These are phyloP conservation scores for Trachops cirrhosus DNA, from an alignment of 2,797 vertebrate species.

Conservation along the genomic window DNA sequence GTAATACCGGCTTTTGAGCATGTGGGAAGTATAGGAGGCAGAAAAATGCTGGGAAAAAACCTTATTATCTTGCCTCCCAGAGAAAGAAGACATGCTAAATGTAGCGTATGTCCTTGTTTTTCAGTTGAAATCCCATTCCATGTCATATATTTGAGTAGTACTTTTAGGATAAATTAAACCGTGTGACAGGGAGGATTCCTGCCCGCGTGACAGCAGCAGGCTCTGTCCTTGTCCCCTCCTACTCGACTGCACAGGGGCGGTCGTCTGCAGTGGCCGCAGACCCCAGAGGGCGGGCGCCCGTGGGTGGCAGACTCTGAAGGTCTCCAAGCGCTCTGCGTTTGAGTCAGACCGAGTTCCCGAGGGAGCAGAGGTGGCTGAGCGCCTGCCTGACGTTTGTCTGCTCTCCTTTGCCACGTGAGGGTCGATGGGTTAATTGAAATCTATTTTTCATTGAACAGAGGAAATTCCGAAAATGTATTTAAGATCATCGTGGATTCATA, in stretches of 20 bases:
- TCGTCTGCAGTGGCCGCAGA: background rate
- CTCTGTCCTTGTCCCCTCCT: background rate
- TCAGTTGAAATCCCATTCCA: background rate
- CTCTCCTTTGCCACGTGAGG: background rate
- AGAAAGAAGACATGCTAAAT: background rate
- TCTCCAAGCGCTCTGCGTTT: background rate
- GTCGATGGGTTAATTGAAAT: background rate
- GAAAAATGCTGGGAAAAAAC: background rate
- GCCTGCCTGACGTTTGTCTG: background rate
- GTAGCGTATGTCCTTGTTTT: background rate
- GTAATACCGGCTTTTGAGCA: background rate
- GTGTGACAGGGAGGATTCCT: background rate
- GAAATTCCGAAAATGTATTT: background rate
- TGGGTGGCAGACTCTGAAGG: background rate
- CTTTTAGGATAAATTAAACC: background rate
- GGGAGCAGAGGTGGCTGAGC: background rate
- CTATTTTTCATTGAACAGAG: background rate
- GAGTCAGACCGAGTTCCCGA: background rate
- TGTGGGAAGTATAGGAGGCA: background rate
- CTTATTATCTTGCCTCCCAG: background rate
- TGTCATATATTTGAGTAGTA: background rate
- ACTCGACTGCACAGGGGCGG: background rate
- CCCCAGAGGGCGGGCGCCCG: no score
- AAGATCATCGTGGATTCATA: background rate
- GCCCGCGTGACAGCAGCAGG: background rate